Evolutionary conservation across 2,113 vertebrate genomes (phyloP), one percentile per base, ranked within the genome.

Genomic region (Anoplopoma fimbria): DNA sequence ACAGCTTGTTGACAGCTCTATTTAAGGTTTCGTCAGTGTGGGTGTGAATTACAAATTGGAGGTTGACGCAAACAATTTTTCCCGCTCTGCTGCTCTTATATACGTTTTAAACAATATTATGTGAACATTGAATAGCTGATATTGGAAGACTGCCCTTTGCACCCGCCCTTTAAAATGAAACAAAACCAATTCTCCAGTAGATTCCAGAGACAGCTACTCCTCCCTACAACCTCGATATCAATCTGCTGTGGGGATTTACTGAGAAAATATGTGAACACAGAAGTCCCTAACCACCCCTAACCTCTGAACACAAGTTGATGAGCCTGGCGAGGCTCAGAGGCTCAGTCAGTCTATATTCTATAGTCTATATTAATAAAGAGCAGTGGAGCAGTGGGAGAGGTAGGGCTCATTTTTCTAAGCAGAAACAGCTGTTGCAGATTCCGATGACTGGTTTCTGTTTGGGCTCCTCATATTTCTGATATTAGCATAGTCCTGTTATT

Each of bases 361-460:
- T n/a, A n/a, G n/a, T n/a, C n/a, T n/a, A 85, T 85, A 72, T 91
- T 92, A 85, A 92, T 91, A 91, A 86, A 85, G 81, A 53, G 69
- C 69, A 68, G 27, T 76, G 63, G 65, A 83, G 77, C 83, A 64
- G 71, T 74, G 49, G 78, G 75, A 79, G 51, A 75, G 75, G 79
- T 72, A 58, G 57, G 45, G 67, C 58, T 77, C 60, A 74, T 60
- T 15, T 31, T 64, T 27, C 72, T 85, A 91, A 93, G 63, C 53
- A 87, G 75, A 90, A 90, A 85, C 91, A 93, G 89, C 84, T 93
- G 92, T 31, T 74, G 51, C 47, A 87, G 84, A 91, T 93, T 90
- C 86, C 86, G 85, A 57, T 49, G 38, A 86, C 78, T 87, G 84
- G 58, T 88, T 88, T 88, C 58, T 86, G 40, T 77, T 82, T 81